Evolutionary conservation across 2,113 vertebrate genomes (phyloP).

Genomic region (Hoplias malabaricus): DNA sequence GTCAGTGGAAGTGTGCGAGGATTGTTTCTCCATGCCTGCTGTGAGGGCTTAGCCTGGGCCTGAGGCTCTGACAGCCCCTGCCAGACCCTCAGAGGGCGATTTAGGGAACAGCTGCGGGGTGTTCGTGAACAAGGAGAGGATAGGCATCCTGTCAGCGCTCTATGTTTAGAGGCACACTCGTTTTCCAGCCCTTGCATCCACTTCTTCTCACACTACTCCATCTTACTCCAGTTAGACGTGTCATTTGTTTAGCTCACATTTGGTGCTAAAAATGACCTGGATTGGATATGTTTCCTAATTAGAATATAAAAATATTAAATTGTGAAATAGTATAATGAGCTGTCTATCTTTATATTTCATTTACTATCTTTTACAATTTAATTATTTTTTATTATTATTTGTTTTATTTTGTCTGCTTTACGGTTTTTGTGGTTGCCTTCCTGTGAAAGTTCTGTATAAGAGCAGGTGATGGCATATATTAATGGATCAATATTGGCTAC

Average conservation of each 20-base stretch:
- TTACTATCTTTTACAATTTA: no score
- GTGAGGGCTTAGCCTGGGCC: slow-evolving; percentile 19
- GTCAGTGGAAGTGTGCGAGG: slow-evolving; percentile 31
- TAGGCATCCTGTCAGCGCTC: slow-evolving; percentile 30
- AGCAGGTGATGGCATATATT: neutral
- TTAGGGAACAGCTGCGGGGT: slow-evolving; percentile 51
- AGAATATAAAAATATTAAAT: no score
- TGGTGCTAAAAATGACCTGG: neutral
- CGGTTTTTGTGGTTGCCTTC: no score
- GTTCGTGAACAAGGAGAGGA: slow-evolving; percentile 37
- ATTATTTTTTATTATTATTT: no score
- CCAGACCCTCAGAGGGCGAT: slow-evolving; percentile 28
- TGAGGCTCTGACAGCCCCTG: slow-evolving; percentile 43
- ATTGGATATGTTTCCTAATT: no score
- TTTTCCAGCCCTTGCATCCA: neutral
- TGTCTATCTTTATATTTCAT: no score
- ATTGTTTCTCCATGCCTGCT: slow-evolving; percentile 41
- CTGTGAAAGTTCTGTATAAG: neutral
- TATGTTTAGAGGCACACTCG: slow-evolving; percentile 28
- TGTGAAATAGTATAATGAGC: no score
- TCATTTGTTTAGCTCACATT: neutral
- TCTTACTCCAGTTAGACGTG: neutral
- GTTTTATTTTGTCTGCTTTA: no score
- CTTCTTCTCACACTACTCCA: neutral
- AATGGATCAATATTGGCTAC: neutral